These are phyloP conservation scores for Spodoptera picta DNA, from an alignment of 2,888 invertebrate species.

Conservation along the genomic window DNA sequence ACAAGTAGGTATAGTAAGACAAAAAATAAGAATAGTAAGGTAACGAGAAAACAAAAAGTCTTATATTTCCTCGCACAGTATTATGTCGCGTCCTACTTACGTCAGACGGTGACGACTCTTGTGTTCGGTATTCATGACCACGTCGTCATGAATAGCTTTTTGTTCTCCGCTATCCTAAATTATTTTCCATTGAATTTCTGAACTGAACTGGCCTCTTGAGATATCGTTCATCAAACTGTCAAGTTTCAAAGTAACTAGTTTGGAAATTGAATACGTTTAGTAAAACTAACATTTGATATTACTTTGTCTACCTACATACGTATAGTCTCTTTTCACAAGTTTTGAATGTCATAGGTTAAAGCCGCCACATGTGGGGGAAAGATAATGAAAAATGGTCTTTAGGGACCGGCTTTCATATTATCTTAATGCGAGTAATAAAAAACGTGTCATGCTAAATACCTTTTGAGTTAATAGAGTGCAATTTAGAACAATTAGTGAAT, in stretches of 20 bases:
- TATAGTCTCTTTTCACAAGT: neutral
- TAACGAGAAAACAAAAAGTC: conserved; percentile 30
- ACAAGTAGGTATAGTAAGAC: conserved; percentile 7
- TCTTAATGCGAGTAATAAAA: conserved; percentile 18
- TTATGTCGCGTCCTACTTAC: conserved; percentile 47
- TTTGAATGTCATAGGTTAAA: conserved; percentile 15
- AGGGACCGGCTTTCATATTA: conserved; percentile 22
- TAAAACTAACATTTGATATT: conserved; percentile 14
- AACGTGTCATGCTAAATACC: conserved; percentile 12
- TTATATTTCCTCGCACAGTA: conserved; percentile 23
- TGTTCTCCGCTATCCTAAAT: conserved; percentile 45
- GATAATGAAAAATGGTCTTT: conserved; percentile 10
- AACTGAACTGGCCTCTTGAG: conserved; percentile 26
- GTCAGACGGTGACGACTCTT: conserved; percentile 46
- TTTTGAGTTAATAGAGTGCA: conserved; percentile 27
- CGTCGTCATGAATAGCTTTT: conserved; percentile 47
- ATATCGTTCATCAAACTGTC: conserved; percentile 51
- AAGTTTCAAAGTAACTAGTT: conserved; percentile 31
- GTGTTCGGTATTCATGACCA: conserved; percentile 58
- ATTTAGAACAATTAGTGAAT: conserved; percentile 35
- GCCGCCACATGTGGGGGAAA: neutral
- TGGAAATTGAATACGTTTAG: conserved; percentile 3
- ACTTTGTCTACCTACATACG: conserved; percentile 9
- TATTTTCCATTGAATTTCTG: conserved; percentile 53
- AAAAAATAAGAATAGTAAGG: conserved; percentile 16